Evolutionary conservation across 2,797 vertebrate species (phyloP), one percentile per base, ranked within the genome.

Genomic region (Tiaroga cobitis): DNA sequence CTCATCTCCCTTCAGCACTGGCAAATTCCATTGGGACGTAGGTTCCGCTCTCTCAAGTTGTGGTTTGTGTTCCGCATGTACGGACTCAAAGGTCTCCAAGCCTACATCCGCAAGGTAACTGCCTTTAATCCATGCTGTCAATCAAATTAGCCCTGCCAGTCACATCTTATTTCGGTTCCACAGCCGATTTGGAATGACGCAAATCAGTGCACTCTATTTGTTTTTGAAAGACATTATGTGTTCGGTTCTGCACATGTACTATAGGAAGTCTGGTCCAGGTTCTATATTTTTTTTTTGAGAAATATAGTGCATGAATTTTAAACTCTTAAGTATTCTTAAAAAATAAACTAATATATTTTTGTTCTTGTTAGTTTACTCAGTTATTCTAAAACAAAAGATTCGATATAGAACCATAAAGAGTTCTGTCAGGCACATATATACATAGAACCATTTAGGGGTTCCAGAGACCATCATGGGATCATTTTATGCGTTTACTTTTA

Each of bases 21-120:
- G 98, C 97, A 99, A 91, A 96, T 99, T 83, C 98, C 98, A 0
- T 92, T 99, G 83, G 98, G 97, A 16, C 96, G 98, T 87, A 93
- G 98, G 88, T 99, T 99, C 90, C 98, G 98, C 59, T 97, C 98
- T 3, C 91, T 99, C 84, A 99, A 99, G 93, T 87, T 99, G 93
- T 99, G 98, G 98, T 99, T 99, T 85, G 98, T 99, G 59, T 96
- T 99, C 87, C 96, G 98, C 83, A 90, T 97, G 92, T 98, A 97
- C 0, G 98, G 98, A 0, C 92, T 98, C 78, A 94, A 88, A 6
- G 96, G 97, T 24, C 93, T 99, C 89, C 98, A 99, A 92, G 95
- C 95, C 68, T 85, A 98, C 85, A 97, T 99, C 91, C 97, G 96
- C 88, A 98, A 98, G 97, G 98, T 99, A 94, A 34, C 92, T 37